Conservation (phyloP, 2,113 vertebrate species). For the Morone saxatilis region DNA sequence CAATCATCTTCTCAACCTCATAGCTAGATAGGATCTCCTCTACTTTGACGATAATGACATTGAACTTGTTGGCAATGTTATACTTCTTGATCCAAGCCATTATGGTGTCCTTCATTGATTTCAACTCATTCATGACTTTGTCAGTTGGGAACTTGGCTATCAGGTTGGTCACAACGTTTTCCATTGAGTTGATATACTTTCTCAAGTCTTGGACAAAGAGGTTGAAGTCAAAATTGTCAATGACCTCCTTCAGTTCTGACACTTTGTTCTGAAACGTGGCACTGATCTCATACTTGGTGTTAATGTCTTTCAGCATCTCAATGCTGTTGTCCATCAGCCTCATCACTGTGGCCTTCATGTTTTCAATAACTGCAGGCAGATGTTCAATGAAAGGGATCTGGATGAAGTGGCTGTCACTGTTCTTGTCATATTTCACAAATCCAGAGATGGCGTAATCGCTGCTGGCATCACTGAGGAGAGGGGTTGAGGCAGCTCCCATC, state of each 20-base stretch:
- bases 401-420: slow-evolving; percentile 87
- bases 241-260: slow-evolving; percentile 83
- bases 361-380: slow-evolving; percentile 87
- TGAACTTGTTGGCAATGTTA: slow-evolving; percentile 85
- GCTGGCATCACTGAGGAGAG: slow-evolving; percentile 75
- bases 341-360: slow-evolving; percentile 79
- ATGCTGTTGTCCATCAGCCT: slow-evolving; percentile 75
- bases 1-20: slow-evolving; percentile 86
- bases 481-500: slow-evolving; percentile 81
- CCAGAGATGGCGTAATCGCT: slow-evolving; percentile 89
- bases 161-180: slow-evolving; percentile 80
- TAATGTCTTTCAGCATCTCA: slow-evolving; percentile 85
- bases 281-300: slow-evolving; percentile 85
- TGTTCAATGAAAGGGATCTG: slow-evolving; percentile 88
- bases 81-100: slow-evolving; percentile 82
- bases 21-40: slow-evolving; percentile 85
- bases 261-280: slow-evolving; percentile 83
- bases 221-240: slow-evolving; percentile 86
- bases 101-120: slow-evolving; percentile 82
- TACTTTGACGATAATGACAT: slow-evolving; percentile 71
- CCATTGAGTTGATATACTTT: slow-evolving; percentile 72
- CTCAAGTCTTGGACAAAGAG: slow-evolving; percentile 81
- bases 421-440: slow-evolving; percentile 94
- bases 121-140: slow-evolving; percentile 83
- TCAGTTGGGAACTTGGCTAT: slow-evolving; percentile 79